A percentile compares a stretch with the other conserved stretches of the same genome.
phyloP scores from a whole-genome alignment of 1,140 invertebrate genomes.

The Charaxes varanes region DNA sequence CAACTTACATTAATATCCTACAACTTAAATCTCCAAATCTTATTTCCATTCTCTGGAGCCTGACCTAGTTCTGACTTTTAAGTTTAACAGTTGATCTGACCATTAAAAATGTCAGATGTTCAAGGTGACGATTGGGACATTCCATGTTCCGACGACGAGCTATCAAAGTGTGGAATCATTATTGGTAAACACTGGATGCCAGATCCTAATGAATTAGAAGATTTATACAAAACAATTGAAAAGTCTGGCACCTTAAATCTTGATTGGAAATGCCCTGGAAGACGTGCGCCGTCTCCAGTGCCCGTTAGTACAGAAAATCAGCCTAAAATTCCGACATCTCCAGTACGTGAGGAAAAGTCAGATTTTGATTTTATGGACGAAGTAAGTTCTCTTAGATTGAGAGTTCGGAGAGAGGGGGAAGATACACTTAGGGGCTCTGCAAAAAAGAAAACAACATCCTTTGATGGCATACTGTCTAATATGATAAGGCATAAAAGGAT shows the following conservation, averaged over 20 bases:
- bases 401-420: slow-evolving; percentile 77
- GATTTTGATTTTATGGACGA: slow-evolving; percentile 87
- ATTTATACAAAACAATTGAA: slow-evolving; percentile 76
- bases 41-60: no score
- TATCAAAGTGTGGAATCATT: slow-evolving; percentile 44
- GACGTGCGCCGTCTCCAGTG: slow-evolving; percentile 74
- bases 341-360: slow-evolving; percentile 77
- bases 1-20: no score
- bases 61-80: no score
- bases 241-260: slow-evolving; percentile 72
- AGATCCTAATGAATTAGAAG: slow-evolving; percentile 71
- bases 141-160: slow-evolving; percentile 78
- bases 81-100: no score
- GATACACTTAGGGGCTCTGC: slow-evolving; percentile 81
- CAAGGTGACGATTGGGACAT: slow-evolving; percentile 74
- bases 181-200: slow-evolving; percentile 65
- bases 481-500: slow-evolving; percentile 81
- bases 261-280: slow-evolving; percentile 80
- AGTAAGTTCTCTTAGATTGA: slow-evolving; percentile 78
- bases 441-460: slow-evolving; percentile 84
- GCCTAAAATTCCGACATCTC: slow-evolving; percentile 48
- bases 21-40: no score
- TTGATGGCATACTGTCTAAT: slow-evolving; percentile 83
- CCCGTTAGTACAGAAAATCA: slow-evolving; percentile 58
- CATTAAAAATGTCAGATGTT: slow-evolving; percentile 43